These are phyloP conservation scores for Neolamprologus sp. DNA, from an alignment of 2,113 vertebrate species.

Conservation along the genomic window DNA sequence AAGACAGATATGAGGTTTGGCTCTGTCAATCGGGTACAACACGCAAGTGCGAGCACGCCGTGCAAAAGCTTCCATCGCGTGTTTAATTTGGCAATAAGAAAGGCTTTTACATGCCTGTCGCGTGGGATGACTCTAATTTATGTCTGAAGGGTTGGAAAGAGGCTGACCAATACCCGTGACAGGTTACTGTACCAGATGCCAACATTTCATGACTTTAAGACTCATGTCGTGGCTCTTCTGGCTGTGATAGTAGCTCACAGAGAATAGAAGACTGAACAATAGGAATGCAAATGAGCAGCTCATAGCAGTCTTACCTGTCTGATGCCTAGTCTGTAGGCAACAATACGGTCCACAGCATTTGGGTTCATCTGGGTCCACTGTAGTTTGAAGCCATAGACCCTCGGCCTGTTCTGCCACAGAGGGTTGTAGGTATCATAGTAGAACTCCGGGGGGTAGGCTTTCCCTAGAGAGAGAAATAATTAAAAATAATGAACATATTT, in stretches of 20 bases:
- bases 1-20: neutral
- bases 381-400: constrained; percentile 89
- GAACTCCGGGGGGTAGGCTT: constrained; percentile 92
- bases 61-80: neutral
- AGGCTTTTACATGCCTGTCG: neutral
- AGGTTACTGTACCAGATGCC: neutral
- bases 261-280: neutral
- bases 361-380: constrained; percentile 99
- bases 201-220: neutral
- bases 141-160: neutral
- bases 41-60: neutral
- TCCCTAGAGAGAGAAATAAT: constrained; percentile 70
- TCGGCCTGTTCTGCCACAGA: constrained; percentile 90
- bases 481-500: neutral
- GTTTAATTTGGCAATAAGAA: neutral
- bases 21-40: neutral
- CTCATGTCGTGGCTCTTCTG: neutral
- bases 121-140: neutral
- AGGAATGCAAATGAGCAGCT: neutral
- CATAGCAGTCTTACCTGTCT: constrained; percentile 80
- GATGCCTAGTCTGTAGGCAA: constrained; percentile 88
- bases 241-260: neutral
- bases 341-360: constrained; percentile 84
- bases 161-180: neutral
- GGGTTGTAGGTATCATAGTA: constrained; percentile 98